phyloP scores from a whole-genome alignment of 2,888 invertebrate genomes.

The Allacma fusca region DNA sequence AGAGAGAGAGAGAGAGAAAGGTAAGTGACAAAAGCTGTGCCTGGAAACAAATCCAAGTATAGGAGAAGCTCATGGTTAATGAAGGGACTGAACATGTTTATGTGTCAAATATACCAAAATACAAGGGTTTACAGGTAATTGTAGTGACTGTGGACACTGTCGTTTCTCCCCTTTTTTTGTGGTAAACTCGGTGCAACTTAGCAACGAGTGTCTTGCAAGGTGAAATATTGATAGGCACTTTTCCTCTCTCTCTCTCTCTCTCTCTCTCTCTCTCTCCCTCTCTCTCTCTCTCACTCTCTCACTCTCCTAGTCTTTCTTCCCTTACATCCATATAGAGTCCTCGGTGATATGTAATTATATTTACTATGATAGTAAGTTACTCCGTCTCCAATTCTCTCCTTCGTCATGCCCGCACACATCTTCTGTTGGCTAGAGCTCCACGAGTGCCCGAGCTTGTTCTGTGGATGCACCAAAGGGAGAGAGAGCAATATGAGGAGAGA shows the following conservation, averaged over 20 bases:
- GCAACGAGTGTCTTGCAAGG: too few relatives aligned
- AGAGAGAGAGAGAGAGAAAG: constrained; percentile 4
- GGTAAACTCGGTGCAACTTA: too few relatives aligned
- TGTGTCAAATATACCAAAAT: constrained; percentile 25
- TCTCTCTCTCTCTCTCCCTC: not conserved
- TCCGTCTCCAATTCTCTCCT: too few relatives aligned
- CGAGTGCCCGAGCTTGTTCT: not conserved
- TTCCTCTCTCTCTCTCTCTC: too few relatives aligned
- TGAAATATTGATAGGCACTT: too few relatives aligned
- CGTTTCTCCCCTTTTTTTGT: not conserved
- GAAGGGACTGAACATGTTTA: constrained; percentile 18
- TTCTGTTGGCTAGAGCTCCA: too few relatives aligned
- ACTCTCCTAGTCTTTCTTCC: too few relatives aligned
- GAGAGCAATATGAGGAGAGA: constrained; percentile 22
- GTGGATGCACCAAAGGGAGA: not conserved
- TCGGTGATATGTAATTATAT: not conserved
- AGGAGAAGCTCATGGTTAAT: not conserved
- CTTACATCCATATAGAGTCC: too few relatives aligned
- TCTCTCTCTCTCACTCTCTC: too few relatives aligned
- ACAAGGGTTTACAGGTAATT: constrained; percentile 30
- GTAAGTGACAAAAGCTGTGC: not conserved
- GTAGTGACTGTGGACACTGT: constrained; percentile 21
- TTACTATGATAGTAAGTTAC: too few relatives aligned
- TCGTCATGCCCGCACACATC: too few relatives aligned
- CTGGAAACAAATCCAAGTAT: too few relatives aligned